Conservation (phyloP, 1,140 invertebrate species). For the Ctenoplectra terminalis region DNA sequence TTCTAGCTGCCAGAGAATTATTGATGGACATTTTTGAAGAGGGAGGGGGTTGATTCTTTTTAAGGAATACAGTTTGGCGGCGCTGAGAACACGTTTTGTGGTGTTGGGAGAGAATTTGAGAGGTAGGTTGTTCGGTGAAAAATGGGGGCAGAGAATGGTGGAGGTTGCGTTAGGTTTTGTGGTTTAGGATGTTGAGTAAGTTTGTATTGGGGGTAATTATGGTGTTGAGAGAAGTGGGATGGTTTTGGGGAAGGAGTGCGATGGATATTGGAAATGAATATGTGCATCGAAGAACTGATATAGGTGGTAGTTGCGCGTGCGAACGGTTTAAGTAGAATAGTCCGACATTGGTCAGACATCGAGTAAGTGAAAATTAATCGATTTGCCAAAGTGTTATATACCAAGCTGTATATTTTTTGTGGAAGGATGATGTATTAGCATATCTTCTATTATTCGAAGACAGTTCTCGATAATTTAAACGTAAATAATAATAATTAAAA, state of each 20-base stretch:
- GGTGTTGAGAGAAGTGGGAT: background rate
- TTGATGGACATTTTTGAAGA: background rate
- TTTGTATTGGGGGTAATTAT: too few relatives aligned
- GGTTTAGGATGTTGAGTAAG: background rate
- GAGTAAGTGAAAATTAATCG: background rate
- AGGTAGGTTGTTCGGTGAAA: background rate
- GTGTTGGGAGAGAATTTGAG: background rate
- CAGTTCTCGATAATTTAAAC: too few relatives aligned
- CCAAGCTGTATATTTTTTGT: background rate
- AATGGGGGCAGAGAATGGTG: background rate
- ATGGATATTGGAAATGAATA: background rate
- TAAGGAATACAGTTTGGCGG: background rate
- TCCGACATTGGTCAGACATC: background rate
- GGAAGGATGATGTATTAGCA: background rate
- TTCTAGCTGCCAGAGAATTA: slow-evolving; percentile 12
- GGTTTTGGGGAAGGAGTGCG: background rate
- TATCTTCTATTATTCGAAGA: too few relatives aligned
- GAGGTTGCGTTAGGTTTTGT: background rate
- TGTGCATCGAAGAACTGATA: background rate
- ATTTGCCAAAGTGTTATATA: too few relatives aligned
- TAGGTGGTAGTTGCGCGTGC: too few relatives aligned
- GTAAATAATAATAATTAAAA: too few relatives aligned
- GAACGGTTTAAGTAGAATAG: slow-evolving; percentile 8
- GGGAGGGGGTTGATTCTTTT: background rate
- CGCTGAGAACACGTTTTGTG: too few relatives aligned